These are phyloP conservation scores for Sussaba pulchella DNA, from an alignment of 2,888 invertebrate species.

Conservation along the genomic window DNA sequence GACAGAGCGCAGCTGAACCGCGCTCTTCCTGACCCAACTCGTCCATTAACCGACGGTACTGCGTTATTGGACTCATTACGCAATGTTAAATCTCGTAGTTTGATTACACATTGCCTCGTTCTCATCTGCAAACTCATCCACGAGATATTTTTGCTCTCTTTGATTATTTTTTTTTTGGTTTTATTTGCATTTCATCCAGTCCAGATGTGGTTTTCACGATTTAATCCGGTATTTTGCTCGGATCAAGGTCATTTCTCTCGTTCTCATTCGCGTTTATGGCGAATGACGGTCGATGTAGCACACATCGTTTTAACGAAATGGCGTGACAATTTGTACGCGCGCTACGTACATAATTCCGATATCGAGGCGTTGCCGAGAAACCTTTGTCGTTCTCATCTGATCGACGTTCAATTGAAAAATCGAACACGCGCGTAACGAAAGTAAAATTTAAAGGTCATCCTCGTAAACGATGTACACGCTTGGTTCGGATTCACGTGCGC, in stretches of 20 bases:
- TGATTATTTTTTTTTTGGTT: background rate
- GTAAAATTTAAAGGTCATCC: conserved; percentile 52
- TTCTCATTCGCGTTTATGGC: no score
- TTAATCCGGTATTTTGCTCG: no score
- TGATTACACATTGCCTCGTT: background rate
- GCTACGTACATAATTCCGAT: conserved; percentile 7
- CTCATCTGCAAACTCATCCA: background rate
- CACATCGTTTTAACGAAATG: background rate
- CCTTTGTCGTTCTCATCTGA: conserved; percentile 3
- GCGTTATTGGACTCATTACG: no score
- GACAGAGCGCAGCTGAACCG: no score
- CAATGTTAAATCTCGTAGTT: background rate
- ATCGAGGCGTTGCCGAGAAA: background rate
- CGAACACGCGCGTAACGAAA: conserved; percentile 47
- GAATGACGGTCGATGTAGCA: no score
- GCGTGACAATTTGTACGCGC: no score
- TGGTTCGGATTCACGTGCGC: background rate
- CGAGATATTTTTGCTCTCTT: background rate
- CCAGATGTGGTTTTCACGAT: no score
- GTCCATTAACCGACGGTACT: no score
- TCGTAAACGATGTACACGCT: background rate
- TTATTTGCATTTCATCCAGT: no score
- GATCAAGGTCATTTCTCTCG: no score
- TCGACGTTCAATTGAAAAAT: conserved; percentile 21
- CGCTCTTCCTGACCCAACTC: no score